Percentiles rank a stretch among this genome's conserved stretches.
Conservation (phyloP, 1,140 invertebrate species). For the Delia radicum region DNA sequence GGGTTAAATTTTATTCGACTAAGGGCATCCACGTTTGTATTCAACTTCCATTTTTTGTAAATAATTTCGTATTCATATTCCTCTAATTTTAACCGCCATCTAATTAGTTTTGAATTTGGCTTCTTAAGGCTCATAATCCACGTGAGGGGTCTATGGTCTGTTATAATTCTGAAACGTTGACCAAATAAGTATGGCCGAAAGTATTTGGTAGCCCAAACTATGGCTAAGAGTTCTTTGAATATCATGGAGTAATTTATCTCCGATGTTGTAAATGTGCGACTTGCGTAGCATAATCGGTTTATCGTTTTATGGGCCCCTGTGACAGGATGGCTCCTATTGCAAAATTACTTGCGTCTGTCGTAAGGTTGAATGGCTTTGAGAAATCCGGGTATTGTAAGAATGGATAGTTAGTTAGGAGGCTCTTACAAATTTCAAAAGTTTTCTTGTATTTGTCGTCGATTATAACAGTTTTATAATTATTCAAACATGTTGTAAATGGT, state of each 20-base stretch:
- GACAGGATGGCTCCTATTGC: not conserved
- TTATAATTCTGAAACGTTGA: too few relatives aligned
- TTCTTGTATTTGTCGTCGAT: not conserved
- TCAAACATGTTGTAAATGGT: not conserved
- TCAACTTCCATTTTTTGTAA: constrained; percentile 40
- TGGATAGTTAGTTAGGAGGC: not conserved
- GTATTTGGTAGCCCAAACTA: too few relatives aligned
- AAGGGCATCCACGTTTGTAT: not conserved
- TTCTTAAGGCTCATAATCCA: too few relatives aligned
- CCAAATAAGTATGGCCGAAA: too few relatives aligned
- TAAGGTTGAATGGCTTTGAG: not conserved
- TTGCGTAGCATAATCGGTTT: not conserved
- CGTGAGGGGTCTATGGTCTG: too few relatives aligned
- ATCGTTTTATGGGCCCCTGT: not conserved
- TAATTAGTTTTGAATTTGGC: constrained; percentile 53
- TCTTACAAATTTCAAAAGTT: not conserved
- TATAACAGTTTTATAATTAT: not conserved
- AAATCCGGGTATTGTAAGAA: constrained; percentile 2
- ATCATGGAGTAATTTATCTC: not conserved
- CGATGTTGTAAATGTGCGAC: not conserved
- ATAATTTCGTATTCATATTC: constrained; percentile 57
- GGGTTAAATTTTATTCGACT: not conserved
- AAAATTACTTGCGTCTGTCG: not conserved
- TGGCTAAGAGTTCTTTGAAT: not conserved
- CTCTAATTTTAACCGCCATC: constrained; percentile 56